phyloP scores from a whole-genome alignment of 2,113 vertebrate species.

The Ceyx margarethae region DNA sequence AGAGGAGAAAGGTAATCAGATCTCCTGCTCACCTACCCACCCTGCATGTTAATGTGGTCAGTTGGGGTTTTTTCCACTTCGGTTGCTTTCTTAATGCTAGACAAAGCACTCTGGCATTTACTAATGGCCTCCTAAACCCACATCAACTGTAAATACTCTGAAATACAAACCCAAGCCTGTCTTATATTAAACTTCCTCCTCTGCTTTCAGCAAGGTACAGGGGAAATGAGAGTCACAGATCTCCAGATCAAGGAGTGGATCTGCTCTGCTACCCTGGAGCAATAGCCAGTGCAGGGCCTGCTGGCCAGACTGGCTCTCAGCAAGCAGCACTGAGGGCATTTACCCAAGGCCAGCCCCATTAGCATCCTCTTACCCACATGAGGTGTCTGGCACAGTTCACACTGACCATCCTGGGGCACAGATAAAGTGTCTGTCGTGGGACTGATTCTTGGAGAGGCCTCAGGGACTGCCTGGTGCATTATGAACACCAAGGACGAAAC shows the following conservation, averaged over 20 bases:
- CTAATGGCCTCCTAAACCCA: neutral
- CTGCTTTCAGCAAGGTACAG: neutral
- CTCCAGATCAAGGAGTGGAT: neutral
- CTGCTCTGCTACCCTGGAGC: neutral
- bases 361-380: neutral
- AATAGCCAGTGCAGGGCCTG: neutral
- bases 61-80: neutral
- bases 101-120: neutral
- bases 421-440: neutral
- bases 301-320: neutral
- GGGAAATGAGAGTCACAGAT: neutral
- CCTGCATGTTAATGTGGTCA: neutral
- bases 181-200: neutral
- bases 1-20: constrained; percentile 35
- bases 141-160: neutral
- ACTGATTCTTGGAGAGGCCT: neutral
- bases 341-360: neutral
- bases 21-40: constrained; percentile 7
- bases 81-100: neutral
- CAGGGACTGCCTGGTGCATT: neutral
- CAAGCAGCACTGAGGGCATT: neutral
- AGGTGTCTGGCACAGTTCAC: neutral
- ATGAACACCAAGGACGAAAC: neutral
- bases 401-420: neutral
- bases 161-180: neutral